Base-by-base conservation (phyloP, 2,113 vertebrate species). In the Macrotus californicus region DNA sequence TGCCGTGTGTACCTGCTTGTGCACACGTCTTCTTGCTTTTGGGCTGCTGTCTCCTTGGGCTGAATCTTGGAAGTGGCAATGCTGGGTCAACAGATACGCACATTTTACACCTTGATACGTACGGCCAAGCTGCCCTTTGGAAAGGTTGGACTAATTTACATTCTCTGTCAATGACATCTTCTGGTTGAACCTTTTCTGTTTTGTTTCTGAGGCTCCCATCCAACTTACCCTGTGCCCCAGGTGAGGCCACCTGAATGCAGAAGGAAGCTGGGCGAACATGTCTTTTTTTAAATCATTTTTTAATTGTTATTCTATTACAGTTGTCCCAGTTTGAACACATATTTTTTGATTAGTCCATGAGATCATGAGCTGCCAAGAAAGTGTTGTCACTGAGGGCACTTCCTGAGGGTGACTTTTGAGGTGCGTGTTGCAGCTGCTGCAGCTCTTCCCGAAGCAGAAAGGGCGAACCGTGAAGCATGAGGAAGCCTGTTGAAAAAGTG, bases 401-500 rank as follows among this genome's bases (percentile, higher is more conserved):
- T 92, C 54, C 48, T 24, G 48, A 79, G 56, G 24, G 72, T 81
- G 59, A 70, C 66, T 1, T 0, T 2, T 26, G 48, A 50, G 72
- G 54, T 61, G n/a, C 22, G 11, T 4, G 6, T 7, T 18, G 9
- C 76, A 52, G 52, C 31, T 79, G 54, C n/a, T 0, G 4, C 0
- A 0, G 21, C 88, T 89, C 73, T 56, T 83, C 43, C 67, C 8
- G 19, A 81, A 93, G 90, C 85, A 41, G 73, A 73, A 86, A 89
- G 85, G 52, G 52, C 0, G 13, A 94, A 83, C 52, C 8, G 2
- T 2, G 72, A 81, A 86, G 85, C 85, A 12, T 10, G 73, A 80
- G 82, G 86, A 91, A 70, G 86, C 69, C 85, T 91, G 86, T n/a
- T 73, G 76, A 79, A 91, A 96, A 95, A 89, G 93, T 80, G 89